These are phyloP conservation scores for Etheostoma cragini DNA, from an alignment of 2,113 vertebrate species.

Conservation along the genomic window DNA sequence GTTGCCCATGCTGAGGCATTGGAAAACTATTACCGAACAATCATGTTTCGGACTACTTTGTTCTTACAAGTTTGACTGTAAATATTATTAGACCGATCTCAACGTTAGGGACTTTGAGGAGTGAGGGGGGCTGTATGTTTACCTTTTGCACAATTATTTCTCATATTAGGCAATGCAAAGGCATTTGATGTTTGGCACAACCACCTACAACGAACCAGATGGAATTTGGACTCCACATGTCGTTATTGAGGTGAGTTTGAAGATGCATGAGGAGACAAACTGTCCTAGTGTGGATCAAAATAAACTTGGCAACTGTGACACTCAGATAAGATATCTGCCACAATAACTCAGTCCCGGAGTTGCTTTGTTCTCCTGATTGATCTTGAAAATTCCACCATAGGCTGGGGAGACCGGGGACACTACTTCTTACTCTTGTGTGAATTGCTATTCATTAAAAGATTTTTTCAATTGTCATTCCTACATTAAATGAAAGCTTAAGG, in stretches of 20 bases:
- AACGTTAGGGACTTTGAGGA: background rate
- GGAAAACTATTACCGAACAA: background rate
- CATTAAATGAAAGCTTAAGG: too few relatives aligned
- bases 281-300: constrained; percentile 4
- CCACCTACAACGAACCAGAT: background rate
- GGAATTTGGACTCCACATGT: constrained; percentile 47
- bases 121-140: background rate
- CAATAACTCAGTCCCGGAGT: background rate
- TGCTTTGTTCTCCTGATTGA: background rate
- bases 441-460: too few relatives aligned
- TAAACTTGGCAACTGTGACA: background rate
- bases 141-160: background rate
- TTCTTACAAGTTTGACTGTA: background rate
- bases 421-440: too few relatives aligned
- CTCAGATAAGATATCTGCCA: background rate
- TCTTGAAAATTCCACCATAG: background rate
- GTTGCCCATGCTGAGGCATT: background rate
- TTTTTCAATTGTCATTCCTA: too few relatives aligned
- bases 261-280: constrained; percentile 24
- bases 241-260: background rate
- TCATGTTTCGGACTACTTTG: background rate
- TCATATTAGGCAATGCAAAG: background rate
- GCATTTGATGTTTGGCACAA: background rate
- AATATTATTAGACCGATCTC: background rate
- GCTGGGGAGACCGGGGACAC: too few relatives aligned